phyloP scores from a whole-genome alignment of 2,113 vertebrate genomes.

The Cephalopholis sonnerati region DNA sequence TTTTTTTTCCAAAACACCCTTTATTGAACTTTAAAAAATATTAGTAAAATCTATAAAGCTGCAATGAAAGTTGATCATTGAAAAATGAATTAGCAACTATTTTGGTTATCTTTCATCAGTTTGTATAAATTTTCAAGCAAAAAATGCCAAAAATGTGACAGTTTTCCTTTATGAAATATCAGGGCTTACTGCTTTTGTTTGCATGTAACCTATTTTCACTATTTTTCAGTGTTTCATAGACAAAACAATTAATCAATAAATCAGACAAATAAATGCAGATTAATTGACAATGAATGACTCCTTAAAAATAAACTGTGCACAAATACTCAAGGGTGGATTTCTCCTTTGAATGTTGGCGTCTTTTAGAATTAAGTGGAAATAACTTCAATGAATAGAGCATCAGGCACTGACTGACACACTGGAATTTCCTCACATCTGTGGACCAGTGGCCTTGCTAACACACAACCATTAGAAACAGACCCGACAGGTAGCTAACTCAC shows the following conservation, averaged over 20 bases:
- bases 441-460: constrained; percentile 21
- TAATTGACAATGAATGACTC: background rate
- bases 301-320: background rate
- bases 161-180: background rate
- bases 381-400: background rate
- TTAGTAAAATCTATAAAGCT: too few relatives aligned
- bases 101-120: background rate
- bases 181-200: background rate
- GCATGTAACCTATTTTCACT: background rate
- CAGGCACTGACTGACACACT: background rate
- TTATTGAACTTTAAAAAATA: too few relatives aligned
- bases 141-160: too few relatives aligned
- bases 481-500: constrained; percentile 29
- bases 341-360: background rate
- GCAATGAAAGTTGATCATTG: background rate
- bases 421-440: constrained; percentile 39
- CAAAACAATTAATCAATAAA: background rate
- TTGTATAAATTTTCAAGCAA: background rate
- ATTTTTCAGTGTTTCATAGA: background rate
- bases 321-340: background rate
- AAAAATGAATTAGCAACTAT: background rate
- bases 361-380: background rate
- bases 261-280: background rate
- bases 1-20: too few relatives aligned
- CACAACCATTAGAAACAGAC: constrained; percentile 52